Percentiles rank a stretch among this genome's conserved stretches.
These are phyloP conservation scores for Phyllotreta cruciferae DNA, from an alignment of 2,888 invertebrate species.

Conservation along the genomic window DNA sequence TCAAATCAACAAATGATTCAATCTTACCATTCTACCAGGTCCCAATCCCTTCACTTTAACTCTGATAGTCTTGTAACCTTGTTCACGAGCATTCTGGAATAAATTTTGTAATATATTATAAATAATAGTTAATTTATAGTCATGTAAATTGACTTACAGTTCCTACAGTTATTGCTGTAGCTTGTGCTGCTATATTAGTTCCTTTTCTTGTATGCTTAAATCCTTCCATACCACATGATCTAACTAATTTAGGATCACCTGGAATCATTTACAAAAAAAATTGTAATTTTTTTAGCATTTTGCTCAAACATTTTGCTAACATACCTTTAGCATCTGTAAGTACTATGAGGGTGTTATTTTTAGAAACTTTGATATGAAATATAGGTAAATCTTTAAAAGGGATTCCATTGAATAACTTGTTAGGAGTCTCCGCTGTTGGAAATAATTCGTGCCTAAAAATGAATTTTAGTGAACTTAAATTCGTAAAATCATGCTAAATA, in stretches of 20 bases:
- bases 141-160: conserved; percentile 61
- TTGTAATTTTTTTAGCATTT: not conserved
- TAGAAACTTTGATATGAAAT: conserved; percentile 79
- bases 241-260: conserved; percentile 67
- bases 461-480: conserved; percentile 7
- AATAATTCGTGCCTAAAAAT: conserved; percentile 73
- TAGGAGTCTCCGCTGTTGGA: conserved; percentile 76
- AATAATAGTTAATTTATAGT: not conserved
- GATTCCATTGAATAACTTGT: conserved; percentile 75
- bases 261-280: conserved; percentile 7
- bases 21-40: conserved; percentile 83
- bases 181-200: conserved; percentile 96
- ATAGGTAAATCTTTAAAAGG: conserved; percentile 83
- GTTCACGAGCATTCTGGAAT: conserved; percentile 73
- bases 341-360: conserved; percentile 88
- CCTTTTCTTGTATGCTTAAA: conserved; percentile 95
- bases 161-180: conserved; percentile 84
- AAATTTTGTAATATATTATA: conserved; percentile 21
- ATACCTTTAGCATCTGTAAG: conserved; percentile 74
- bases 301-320: not conserved
- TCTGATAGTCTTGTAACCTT: conserved; percentile 77
- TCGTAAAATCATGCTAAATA: not conserved
- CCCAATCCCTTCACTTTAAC: conserved; percentile 85
- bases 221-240: conserved; percentile 89
- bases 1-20: conserved; percentile 16